Evolutionary conservation across 2,113 vertebrate species (phyloP), one percentile per base, ranked within the genome.

Genomic region (Nematolebias whitei): DNA sequence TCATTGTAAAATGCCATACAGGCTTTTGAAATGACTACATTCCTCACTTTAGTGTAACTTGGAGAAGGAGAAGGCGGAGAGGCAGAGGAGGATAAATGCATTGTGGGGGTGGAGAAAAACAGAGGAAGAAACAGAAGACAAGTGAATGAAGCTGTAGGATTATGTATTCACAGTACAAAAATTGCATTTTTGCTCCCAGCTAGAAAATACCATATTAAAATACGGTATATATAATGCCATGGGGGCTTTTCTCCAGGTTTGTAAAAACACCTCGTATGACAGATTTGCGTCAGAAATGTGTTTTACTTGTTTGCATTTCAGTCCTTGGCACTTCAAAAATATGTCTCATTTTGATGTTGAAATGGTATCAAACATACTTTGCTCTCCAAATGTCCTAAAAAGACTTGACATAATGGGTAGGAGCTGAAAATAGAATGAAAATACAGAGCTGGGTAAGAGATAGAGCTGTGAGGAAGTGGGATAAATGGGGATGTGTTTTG

Each of bases 161-260:
- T 32, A 50, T 74, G 62, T 68, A 76, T 66, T 80, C 63, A 66
- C 52, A 50, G 20, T 35, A 26, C 22, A 73, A 71, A 57, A 72
- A 72, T 63, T 64, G 63, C 65, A 53, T 55, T 80, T 73, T 45
- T 87, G 64, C 77, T 76, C 14, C 53, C 48, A 1, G 4, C 47
- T 70, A n/a, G 18, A 74, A 74, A 82, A 79, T 77, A 73, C 29
- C 56, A 59, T 48, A 59, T 77, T 45, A 70, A 80, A 85, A 75
- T n/a, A 3, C n/a, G n/a, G n/a, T n/a, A n/a, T 45, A 65, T 65
- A 55, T 76, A 83, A 80, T 63, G 63, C 41, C 41, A 48, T 26
- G 60, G 43, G 51, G 71, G 24, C 41, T 78, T 72, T 74, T 54
- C 49, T 41, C 3, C 0, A 60, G 39, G 49, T 80, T 73, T 74